Evolutionary conservation across 2,797 vertebrate genomes (phyloP).

Genomic region (Lycodopsis pacificus): DNA sequence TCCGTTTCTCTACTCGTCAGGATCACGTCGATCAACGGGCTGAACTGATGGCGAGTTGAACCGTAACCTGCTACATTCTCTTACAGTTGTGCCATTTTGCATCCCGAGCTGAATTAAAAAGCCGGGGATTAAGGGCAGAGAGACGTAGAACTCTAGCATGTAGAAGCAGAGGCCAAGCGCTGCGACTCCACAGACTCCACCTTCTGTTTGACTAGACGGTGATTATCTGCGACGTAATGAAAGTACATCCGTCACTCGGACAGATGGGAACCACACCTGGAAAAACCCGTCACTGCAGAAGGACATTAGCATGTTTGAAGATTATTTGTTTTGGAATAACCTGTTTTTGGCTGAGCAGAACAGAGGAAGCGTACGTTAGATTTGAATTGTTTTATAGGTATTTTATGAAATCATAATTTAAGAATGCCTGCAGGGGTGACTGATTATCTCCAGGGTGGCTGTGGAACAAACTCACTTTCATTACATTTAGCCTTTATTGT

Average conservation of each 20-base stretch:
- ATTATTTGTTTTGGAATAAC: not conserved
- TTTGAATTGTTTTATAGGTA: not conserved
- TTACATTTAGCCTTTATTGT: constrained; percentile 21
- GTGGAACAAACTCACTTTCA: constrained; percentile 39
- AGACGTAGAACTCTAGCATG: constrained; percentile 1
- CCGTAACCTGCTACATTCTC: constrained; percentile 4
- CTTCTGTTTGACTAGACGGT: not conserved
- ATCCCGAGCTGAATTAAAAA: constrained; percentile 21
- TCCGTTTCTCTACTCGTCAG: not conserved
- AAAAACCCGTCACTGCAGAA: constrained; percentile 27
- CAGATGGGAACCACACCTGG: constrained; percentile 27
- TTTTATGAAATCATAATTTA: not conserved
- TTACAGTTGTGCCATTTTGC: constrained; percentile 12
- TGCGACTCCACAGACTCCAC: not conserved
- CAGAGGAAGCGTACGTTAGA: not conserved
- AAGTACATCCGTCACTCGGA: constrained; percentile 26
- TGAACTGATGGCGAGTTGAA: constrained; percentile 58
- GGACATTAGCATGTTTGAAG: not conserved
- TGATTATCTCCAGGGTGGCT: constrained; percentile 45
- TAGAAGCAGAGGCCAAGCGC: constrained; percentile 35
- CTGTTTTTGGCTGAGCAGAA: not conserved
- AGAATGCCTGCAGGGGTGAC: constrained; percentile 18
- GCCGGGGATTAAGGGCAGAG: constrained; percentile 2
- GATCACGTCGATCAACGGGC: not conserved
- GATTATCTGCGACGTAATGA: constrained; percentile 32